Base-by-base conservation (phyloP, 2,888 invertebrate species). In the Drosophila ochracea region DNA sequence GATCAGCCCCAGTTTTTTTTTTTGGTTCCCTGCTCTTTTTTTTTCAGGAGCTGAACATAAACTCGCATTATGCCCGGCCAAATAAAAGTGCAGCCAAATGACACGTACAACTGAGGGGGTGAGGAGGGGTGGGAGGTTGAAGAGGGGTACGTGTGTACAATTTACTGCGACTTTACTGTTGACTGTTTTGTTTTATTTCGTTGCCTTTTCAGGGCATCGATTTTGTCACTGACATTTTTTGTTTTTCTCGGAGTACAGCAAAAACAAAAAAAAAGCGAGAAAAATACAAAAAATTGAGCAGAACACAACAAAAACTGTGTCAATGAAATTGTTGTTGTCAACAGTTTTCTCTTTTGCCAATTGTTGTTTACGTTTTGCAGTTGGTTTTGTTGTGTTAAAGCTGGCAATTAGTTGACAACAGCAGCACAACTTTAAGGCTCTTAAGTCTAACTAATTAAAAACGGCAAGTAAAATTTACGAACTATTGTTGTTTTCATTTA, bases 81-180 rank as follows among this genome's bases (percentile, higher is more conserved):
- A 87, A 85, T 84, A 85, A 87, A 85, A 83, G 77, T 85, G 88
- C 88, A 85, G 81, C 83, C 88, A 87, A 85, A 85, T 88, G 85
- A 84, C 88, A 85, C 85, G 85, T 88, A 84, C 85, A 83, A 79
- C 73, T 77, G 77, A 13, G 33, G 1, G 11, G 4, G 11, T 31
- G 4, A 7, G n/a, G 37, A 1, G 21, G 10, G 10, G 9, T 31
- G 47, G 28, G 6, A 5, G 2, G 0, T 31, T 2, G 33, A 4
- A 21, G 10, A 39, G 47, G 11, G 50, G 39, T 59, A 68, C 53
- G 41, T 54, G 43, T 70, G 76, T 84, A 71, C 80, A 80, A 84
- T 82, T 84, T 84, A 84, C 83, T 80, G 80, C 76, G 80, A 83
- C 80, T 83, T 81, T 87, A 76, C 73, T 77, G 84, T 80, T 49